These are phyloP conservation scores for Eilema griseolum DNA, from an alignment of 2,888 invertebrate genomes.

Conservation along the genomic window DNA sequence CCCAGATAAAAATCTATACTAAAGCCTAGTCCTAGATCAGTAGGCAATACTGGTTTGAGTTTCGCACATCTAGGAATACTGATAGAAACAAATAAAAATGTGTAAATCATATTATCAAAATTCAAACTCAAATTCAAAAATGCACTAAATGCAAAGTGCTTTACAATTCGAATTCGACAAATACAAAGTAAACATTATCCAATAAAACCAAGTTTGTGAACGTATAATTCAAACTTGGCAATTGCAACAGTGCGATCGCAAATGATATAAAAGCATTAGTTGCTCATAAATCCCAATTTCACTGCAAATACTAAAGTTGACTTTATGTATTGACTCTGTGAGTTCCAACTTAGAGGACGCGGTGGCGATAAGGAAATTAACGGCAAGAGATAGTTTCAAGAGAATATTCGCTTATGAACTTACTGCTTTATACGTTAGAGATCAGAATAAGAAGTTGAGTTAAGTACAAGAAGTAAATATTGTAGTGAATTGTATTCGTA, in stretches of 20 bases:
- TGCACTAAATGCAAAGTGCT: slow-evolving; percentile 15
- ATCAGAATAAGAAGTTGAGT: neutral
- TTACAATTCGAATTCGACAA: slow-evolving; percentile 28
- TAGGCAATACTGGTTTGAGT: too few species aligned
- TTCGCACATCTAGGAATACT: too few species aligned
- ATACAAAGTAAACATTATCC: slow-evolving; percentile 36
- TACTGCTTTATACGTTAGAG: neutral
- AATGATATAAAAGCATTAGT: slow-evolving; percentile 44
- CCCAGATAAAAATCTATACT: too few species aligned
- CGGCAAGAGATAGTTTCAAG: neutral
- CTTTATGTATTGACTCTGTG: slow-evolving; percentile 32
- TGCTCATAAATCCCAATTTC: slow-evolving; percentile 44
- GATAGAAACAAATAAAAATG: too few species aligned
- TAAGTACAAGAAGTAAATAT: neutral
- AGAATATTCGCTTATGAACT: neutral
- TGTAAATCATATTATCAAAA: neutral
- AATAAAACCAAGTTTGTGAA: slow-evolving; percentile 24
- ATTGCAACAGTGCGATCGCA: slow-evolving; percentile 35
- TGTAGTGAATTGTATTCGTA: too few species aligned
- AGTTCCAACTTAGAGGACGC: neutral
- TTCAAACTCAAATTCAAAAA: neutral
- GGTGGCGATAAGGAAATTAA: slow-evolving; percentile 17
- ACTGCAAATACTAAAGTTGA: slow-evolving; percentile 27
- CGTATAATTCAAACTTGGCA: slow-evolving; percentile 35
- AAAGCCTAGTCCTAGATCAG: too few species aligned